Conservation (phyloP, 1,140 invertebrate species). For the Anthonomus grandis region DNA sequence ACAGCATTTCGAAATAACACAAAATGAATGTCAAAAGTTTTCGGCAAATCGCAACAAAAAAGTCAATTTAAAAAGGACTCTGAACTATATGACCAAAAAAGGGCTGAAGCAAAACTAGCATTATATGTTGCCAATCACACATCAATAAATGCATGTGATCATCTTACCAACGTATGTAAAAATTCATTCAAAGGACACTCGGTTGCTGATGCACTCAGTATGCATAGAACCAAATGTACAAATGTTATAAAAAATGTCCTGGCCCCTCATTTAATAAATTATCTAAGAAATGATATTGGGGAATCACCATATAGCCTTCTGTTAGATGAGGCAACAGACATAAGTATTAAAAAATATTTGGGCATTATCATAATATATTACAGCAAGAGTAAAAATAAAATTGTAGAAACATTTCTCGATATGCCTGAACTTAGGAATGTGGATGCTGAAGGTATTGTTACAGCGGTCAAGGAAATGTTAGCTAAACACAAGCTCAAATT, state of each 20-base stretch:
- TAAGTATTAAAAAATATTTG: conserved; percentile 42
- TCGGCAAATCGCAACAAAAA: conserved; percentile 2
- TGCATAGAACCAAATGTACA: conserved; percentile 42
- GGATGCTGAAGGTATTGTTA: conserved; percentile 19
- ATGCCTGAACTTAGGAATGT: neutral
- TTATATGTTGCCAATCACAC: conserved; percentile 7
- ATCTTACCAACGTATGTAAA: conserved; percentile 5
- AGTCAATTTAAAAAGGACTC: conserved; percentile 7
- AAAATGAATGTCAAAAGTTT: conserved; percentile 7
- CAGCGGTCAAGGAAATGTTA: conserved; percentile 6
- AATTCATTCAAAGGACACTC: conserved; percentile 2
- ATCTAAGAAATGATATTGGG: conserved; percentile 40
- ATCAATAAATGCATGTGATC: neutral
- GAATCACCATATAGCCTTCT: conserved; percentile 44
- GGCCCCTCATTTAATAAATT: conserved; percentile 37
- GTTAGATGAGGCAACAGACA: conserved; percentile 49
- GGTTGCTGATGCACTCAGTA: neutral
- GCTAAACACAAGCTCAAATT: no score
- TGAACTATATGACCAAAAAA: neutral
- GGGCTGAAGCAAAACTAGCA: neutral
- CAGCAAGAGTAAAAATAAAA: conserved; percentile 30
- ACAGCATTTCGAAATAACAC: neutral
- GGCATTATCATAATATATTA: conserved; percentile 46
- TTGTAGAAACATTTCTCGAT: conserved; percentile 35
- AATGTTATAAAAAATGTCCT: conserved; percentile 45